These are phyloP conservation scores for Steinernema scapterisci DNA, from an alignment of 2,888 invertebrate genomes.

Conservation along the genomic window DNA sequence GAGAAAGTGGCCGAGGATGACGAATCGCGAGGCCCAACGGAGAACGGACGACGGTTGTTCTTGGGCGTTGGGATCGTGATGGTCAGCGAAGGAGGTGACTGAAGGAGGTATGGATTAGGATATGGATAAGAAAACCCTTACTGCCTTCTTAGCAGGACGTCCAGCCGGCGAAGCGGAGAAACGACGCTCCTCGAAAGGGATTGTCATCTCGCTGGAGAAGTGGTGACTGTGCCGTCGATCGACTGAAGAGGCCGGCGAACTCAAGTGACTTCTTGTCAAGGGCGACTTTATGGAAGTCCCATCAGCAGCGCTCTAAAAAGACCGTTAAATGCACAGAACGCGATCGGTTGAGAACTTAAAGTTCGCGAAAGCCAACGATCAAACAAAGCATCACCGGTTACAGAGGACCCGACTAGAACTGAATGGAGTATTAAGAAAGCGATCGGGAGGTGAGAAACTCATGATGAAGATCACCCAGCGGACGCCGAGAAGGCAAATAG, in stretches of 20 bases:
- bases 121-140: background rate
- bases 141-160: background rate
- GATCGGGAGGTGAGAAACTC: background rate
- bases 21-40: background rate
- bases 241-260: background rate
- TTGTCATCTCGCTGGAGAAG: background rate
- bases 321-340: background rate
- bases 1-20: background rate
- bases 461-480: background rate
- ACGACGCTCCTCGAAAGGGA: constrained; percentile 6
- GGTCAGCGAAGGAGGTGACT: constrained; percentile 20
- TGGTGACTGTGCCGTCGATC: constrained; percentile 16
- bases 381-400: background rate
- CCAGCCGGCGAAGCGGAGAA: background rate
- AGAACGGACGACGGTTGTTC: constrained; percentile 12
- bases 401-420: background rate
- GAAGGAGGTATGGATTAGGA: background rate
- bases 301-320: constrained; percentile 16
- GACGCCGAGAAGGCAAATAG: background rate
- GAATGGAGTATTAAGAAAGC: background rate
- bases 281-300: background rate
- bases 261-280: background rate
- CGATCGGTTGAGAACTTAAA: background rate
- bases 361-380: background rate
- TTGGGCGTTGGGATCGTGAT: constrained; percentile 23